phyloP scores from a whole-genome alignment of 1,140 invertebrate species.

The Oscheius sp. region DNA sequence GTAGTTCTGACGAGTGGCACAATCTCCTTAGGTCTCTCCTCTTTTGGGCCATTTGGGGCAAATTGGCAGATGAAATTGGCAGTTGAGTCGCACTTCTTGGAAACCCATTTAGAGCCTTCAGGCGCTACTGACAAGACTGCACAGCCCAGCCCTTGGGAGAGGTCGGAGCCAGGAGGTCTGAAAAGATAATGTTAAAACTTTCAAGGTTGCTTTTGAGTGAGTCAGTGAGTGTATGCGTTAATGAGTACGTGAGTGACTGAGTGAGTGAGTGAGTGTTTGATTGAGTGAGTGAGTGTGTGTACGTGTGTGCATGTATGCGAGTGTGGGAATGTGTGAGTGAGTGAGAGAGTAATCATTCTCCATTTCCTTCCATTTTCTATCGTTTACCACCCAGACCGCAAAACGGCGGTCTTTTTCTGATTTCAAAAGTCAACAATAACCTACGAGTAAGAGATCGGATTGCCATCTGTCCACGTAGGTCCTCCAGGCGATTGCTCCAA shows the following conservation, averaged over 20 bases:
- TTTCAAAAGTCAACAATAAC: neutral
- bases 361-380: too few relatives aligned
- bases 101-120: neutral
- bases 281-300: too few relatives aligned
- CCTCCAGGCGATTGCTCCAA: neutral
- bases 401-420: too few relatives aligned
- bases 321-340: too few relatives aligned
- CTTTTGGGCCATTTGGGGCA: neutral
- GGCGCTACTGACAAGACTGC: neutral
- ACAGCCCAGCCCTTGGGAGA: neutral
- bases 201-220: too few relatives aligned
- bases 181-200: too few relatives aligned
- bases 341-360: too few relatives aligned
- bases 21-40: neutral
- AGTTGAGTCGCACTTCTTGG: neutral
- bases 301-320: too few relatives aligned
- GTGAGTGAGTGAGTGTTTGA: too few relatives aligned
- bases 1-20: neutral
- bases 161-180: neutral
- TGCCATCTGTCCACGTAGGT: neutral
- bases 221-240: too few relatives aligned
- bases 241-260: too few relatives aligned
- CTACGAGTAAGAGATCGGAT: neutral
- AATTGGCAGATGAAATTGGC: slow-evolving; percentile 1
- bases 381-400: too few relatives aligned